Evolutionary conservation across 2,888 invertebrate species (phyloP), one percentile per base, ranked within the genome.

Genomic region (Lacanobia oleracea): DNA sequence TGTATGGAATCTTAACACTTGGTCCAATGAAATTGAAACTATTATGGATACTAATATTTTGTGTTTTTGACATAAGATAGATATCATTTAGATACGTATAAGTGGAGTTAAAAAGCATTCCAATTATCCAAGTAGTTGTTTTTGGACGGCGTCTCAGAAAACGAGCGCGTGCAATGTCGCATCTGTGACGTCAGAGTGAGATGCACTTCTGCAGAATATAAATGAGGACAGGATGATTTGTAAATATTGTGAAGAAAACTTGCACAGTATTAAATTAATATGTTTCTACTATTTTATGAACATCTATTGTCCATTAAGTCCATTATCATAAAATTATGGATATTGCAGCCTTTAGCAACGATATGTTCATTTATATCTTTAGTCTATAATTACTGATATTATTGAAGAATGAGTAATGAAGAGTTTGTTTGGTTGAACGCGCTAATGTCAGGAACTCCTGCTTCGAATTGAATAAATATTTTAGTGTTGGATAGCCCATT

Each of bases 171-270:
- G 67, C 50, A 45, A 37, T 77, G 82, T 79, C 77, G 67, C 21
- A 65, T 50, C 40, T 9, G 21, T 77, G 77, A 79, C 71, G 77
- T 77, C 82, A 81, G 67, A 60, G 43, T 81, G 82, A 77, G 48
- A 81, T 67, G 77, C 82, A 67, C 37, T 77, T 79, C n/a, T 77
- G 33, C 50, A 63, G 67, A 77, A 45, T 54, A 60, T 14, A 18
- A 69, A 69, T 48, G 40, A 27, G 37, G 43, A 14, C 56, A 27
- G 45, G 12, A 27, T 40, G 10, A 63, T 54, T 64, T 67, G 43
- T 33, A n/a, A 66, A 27, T 60, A 54, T 54, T 27, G 16, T 54
- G 14, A 37, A 12, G 5, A 57, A 40, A 48, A 23, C n/a, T 45
- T 45, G 53, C 53, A 37, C 51, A 12, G 23, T 23, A 0, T 63